Evolutionary conservation across 1,140 invertebrate species (phyloP), one percentile per base, ranked within the genome.

Genomic region (Hydropsyche tenuis): DNA sequence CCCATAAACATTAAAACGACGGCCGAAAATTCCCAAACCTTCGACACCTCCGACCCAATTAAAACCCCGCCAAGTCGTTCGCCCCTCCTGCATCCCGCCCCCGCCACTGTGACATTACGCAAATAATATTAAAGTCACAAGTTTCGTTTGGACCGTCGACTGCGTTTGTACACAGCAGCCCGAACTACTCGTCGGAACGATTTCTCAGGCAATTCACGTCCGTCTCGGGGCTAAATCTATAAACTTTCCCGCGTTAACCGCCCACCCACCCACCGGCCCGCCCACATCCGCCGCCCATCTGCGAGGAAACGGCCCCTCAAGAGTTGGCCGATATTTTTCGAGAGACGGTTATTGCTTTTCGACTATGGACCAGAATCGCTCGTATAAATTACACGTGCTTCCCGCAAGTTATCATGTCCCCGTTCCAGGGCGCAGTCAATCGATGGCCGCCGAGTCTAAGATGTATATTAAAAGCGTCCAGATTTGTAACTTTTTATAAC

Each of bases 401-500:
- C 63, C 43, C 53, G 71, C 48, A 65, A 72, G 68, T 37, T 76
- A 74, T 72, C 72, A 48, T 64, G 62, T 42, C 51, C 70, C 23
- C 6, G 42, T 18, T n/a, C 63, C 48, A n/a, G 42, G 3, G 30
- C 3, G 3, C 30, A 37, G 9, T 37, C 30, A 9, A 37, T 37
- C 3, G 30, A 9, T n/a, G n/a, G n/a, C n/a, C n/a, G n/a, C n/a
- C n/a, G n/a, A n/a, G n/a, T n/a, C n/a, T n/a, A n/a, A 37, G 30
- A 37, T 37, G 30, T 37, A 37, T 37, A 37, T 37, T 37, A 37
- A 37, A 37, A 37, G 30, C 27, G 72, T 76, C 63, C 75, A 77
- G 75, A 77, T 77, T 77, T 77, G 75, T 74, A 74, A 77, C 73
- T 77, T 77, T 74, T 77, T 77, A 77, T 74, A 77, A 74, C 75